Base-by-base conservation (phyloP, 2,113 vertebrate species). In the Corydoras maculifer region DNA sequence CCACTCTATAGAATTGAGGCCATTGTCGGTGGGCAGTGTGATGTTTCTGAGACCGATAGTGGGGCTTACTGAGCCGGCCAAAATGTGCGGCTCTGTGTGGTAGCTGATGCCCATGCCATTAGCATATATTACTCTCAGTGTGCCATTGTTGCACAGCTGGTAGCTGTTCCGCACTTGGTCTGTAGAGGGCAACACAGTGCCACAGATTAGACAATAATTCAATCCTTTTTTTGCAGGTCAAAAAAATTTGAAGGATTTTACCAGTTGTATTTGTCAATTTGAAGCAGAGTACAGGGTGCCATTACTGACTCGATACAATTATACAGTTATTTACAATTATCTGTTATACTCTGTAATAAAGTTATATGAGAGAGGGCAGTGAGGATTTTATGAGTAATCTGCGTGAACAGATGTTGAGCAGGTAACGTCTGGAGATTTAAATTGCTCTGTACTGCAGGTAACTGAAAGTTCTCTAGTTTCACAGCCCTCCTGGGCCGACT, bases 151-250 rank as follows among this genome's bases (percentile, higher is more conserved):
- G 82, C 95, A 98, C 80, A 99, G 91, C 87, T 98, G 95, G 87
- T 98, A 99, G 89, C 92, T 98, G 92, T 98, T 99, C 82, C 97
- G 91, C 83, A 99, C 97, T 89, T 99, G 97, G 90, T 99, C 97
- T 99, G 89, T 68, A 79, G 75, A 63, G 73, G 75, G 71, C 70
- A 66, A 80, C 10, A 66, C 7, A 66, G 61, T 30, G 13, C 30
- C 8, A 71, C 8, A 64, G 9, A 68, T 15, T 53, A 9, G 18
- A 25, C 18, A 25, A 25, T 25, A 25, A 25, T 25, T 2, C 18
- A 25, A 25, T 25, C 1, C 18, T 25, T 25, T 25, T 25, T 25
- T 25, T 25, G 18, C 18, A 25, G 18, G 18, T 25, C 11, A 8
- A 11, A 50, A 50, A 50, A 50, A 7, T 8, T 11, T 50, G 49